These are phyloP conservation scores for Drosophila sturtevanti DNA, from an alignment of 1,140 invertebrate species.

Conservation along the genomic window DNA sequence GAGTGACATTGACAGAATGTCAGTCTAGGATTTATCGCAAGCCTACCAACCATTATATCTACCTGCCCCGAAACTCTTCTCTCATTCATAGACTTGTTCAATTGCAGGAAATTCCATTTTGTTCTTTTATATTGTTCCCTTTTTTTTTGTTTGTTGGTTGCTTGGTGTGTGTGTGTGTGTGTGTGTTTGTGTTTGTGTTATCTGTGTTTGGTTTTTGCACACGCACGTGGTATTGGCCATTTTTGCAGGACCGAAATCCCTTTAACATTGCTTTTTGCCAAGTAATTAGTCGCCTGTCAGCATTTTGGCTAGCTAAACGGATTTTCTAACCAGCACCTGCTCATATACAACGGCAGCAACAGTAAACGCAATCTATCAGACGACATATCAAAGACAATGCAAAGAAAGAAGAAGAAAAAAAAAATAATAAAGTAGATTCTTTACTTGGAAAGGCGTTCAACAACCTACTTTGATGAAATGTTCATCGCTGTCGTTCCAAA, in stretches of 20 bases:
- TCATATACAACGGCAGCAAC: conserved; percentile 20
- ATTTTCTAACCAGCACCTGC: conserved; percentile 53
- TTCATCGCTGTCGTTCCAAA: conserved; percentile 24
- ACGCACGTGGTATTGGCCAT: conserved; percentile 15
- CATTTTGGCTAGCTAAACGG: conserved; percentile 49
- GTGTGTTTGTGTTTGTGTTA: neutral
- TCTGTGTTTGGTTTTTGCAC: conserved; percentile 25
- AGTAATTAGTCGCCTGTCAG: conserved; percentile 65
- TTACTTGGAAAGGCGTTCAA: conserved; percentile 45
- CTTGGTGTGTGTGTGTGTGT: neutral
- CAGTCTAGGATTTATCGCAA: conserved; percentile 41
- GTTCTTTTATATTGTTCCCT: neutral
- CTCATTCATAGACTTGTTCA: conserved; percentile 3
- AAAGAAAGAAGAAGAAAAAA: neutral
- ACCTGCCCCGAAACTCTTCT: conserved; percentile 28
- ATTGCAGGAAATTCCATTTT: conserved; percentile 3
- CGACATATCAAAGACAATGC: neutral
- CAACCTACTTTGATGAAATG: conserved; percentile 62
- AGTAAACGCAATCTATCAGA: neutral
- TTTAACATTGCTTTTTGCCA: conserved; percentile 47
- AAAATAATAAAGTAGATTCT: conserved; percentile 11
- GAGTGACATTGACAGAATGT: conserved; percentile 55
- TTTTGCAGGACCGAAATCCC: conserved; percentile 43
- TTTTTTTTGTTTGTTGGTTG: conserved; percentile 17
- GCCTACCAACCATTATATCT: conserved; percentile 4